Conservation (phyloP, 30 jellyfish, hydroid and myxozoan genomes). For the Pelagia noctiluca region DNA sequence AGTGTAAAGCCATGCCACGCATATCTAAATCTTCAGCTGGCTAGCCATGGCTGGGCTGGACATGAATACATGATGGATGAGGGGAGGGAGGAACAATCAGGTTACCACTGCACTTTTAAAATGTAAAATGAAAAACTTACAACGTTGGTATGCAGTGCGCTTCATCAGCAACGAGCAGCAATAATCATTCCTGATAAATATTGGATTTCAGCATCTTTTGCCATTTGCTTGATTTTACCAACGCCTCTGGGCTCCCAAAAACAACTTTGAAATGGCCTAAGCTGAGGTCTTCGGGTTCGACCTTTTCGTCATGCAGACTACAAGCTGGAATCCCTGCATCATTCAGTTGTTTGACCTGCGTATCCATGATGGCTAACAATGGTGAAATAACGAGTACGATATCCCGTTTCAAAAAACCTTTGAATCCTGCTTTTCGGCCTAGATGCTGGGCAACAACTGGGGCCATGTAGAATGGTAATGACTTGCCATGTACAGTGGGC, state of each 20-base stretch:
- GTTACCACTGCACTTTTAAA: no score
- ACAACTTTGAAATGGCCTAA: constrained; percentile 1
- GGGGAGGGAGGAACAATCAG: no score
- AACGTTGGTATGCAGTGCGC: constrained; percentile 49
- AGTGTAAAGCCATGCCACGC: no score
- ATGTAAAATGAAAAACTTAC: no score
- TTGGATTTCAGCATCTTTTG: constrained; percentile 24
- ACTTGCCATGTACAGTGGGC: constrained; percentile 56
- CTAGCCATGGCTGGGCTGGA: no score
- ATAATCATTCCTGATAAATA: constrained; percentile 19
- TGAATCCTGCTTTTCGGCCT: no score
- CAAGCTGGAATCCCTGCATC: background rate
- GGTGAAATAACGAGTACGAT: constrained; percentile 20
- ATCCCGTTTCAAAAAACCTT: no score
- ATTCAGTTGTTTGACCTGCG: constrained; percentile 12
- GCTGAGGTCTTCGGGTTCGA: background rate
- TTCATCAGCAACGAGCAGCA: constrained; percentile 52
- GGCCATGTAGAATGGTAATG: constrained; percentile 11
- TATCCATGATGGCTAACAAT: constrained; percentile 17
- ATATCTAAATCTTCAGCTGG: no score
- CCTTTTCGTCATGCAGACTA: constrained; percentile 20
- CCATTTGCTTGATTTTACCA: constrained; percentile 29
- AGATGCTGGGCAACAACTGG: constrained; percentile 11
- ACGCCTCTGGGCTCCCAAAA: constrained; percentile 24
- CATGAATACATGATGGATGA: no score